Base-by-base conservation (phyloP, 2,888 invertebrate species). In the Anoncus sp. region DNA sequence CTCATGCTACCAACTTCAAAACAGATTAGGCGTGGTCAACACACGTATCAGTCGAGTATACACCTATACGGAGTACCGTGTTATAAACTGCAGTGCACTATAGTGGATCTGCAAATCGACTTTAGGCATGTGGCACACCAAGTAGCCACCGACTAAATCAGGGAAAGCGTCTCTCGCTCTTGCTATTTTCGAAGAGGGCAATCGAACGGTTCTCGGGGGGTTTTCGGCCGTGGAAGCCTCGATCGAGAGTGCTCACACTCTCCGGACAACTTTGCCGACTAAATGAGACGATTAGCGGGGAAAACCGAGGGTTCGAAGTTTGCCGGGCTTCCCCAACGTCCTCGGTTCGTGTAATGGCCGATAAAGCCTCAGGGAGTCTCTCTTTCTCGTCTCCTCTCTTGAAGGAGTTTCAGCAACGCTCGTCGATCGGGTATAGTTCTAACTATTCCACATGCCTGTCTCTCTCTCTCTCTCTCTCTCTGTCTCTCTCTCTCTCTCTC, bases 281-380 rank as follows among this genome's bases (percentile, higher is more conserved):
- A 75, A 71, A 75, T 75, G 75, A 75, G 71, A 78, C 78, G 75
- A 75, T 78, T 78, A 78, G 67, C 57, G 75, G 60, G 57, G 75
- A 72, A 78, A 78, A 78, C 62, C 71, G 49, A 62, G 71, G 71
- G 49, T 66, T 63, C 75, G 55, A 78, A 78, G 78, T 78, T 78
- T 67, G 57, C 71, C 31, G 7, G 43, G 78, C n/a, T 75, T 72
- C 62, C 40, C 67, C 75, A 31, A 62, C 75, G 49, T 62, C 14
- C 62, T 31, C 27, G 67, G 38, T 62, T 47, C 49, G 38, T 71
- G 62, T 71, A 72, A 78, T 63, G 65, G 71, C 43, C 49, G 71
- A 66, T 35, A 62, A 78, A 75, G 66, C 66, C 71, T 72, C 53
- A 22, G 49, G 55, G 62, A 59, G 18, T 35, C 51, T 62, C 53